A percentile compares a stretch with the other conserved stretches of the same genome.
These are phyloP conservation scores for Glyptemys insculpta DNA, from an alignment of 2,797 vertebrate genomes.

Conservation along the genomic window DNA sequence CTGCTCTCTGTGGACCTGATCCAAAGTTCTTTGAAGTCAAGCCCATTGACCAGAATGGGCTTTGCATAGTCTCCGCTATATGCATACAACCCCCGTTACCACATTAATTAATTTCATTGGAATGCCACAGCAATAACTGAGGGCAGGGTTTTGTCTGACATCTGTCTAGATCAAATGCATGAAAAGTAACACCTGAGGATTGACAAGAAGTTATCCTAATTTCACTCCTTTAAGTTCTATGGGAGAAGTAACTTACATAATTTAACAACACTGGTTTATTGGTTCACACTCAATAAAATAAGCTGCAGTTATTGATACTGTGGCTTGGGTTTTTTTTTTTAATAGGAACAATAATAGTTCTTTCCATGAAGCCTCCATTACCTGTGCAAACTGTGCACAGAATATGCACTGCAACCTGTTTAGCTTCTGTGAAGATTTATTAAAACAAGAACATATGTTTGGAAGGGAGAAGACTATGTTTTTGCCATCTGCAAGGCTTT, in stretches of 20 bases:
- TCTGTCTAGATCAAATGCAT: background rate
- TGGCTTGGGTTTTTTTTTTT: constrained; percentile 27
- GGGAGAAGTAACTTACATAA: constrained; percentile 46
- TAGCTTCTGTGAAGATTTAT: constrained; percentile 41
- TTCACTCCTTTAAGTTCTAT: constrained; percentile 32
- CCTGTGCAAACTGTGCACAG: constrained; percentile 27
- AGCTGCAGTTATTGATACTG: constrained; percentile 72
- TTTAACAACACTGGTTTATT: constrained; percentile 63
- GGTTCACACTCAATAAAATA: constrained; percentile 74
- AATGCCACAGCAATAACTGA: fast-evolving
- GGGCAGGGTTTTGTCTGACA: background rate
- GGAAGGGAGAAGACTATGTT: constrained; percentile 37
- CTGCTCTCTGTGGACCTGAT: background rate
- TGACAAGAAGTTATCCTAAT: background rate
- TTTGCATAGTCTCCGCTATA: background rate
- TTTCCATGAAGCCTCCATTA: constrained; percentile 19
- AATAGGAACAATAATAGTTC: constrained; percentile 51
- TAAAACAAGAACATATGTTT: constrained; percentile 70
- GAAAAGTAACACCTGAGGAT: background rate
- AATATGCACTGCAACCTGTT: constrained; percentile 11
- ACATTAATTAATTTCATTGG: fast-evolving
- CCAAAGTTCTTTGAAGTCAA: fast-evolving
- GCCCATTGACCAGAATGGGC: fast-evolving
- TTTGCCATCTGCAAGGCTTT: constrained; percentile 18
- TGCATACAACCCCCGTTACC: background rate